Evolutionary conservation across 2,888 invertebrate species (phyloP).

Genomic region (Thysanoteuthis rhombus): DNA sequence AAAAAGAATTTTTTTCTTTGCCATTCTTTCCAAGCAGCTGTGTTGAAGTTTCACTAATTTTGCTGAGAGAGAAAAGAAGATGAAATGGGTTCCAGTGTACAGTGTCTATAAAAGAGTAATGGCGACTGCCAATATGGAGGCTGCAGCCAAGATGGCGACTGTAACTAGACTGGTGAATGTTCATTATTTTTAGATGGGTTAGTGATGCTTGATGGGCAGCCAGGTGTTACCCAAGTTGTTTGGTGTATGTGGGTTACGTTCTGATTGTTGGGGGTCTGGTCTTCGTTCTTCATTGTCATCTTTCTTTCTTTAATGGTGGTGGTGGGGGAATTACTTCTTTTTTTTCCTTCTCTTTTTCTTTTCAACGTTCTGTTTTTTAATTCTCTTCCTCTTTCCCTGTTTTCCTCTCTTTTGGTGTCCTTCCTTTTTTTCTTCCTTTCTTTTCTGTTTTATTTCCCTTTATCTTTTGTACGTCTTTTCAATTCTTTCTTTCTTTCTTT

Average conservation of each 20-base stretch:
- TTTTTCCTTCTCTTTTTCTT: no score
- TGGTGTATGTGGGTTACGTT: no score
- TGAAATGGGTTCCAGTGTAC: not conserved
- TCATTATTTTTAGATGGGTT: not conserved
- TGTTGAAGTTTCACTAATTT: not conserved
- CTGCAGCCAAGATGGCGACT: not conserved
- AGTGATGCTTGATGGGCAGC: not conserved
- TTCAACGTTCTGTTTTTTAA: not conserved
- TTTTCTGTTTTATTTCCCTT: not conserved
- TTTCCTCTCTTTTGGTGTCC: not conserved
- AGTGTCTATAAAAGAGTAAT: not conserved
- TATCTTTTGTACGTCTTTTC: not conserved
- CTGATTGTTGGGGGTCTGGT: not conserved
- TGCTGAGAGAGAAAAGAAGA: no score
- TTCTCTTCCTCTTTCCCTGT: not conserved
- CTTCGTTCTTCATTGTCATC: not conserved
- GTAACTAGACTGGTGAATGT: not conserved
- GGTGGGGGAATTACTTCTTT: no score
- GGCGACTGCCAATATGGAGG: not conserved
- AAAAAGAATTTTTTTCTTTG: not conserved
- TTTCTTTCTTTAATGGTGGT: no score
- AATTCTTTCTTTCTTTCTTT: not conserved
- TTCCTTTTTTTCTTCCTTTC: not conserved
- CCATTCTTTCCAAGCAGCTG: not conserved
- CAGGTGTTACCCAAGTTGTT: no score